Conservation (phyloP, 2,888 invertebrate genomes). For the Clostera curtula region DNA sequence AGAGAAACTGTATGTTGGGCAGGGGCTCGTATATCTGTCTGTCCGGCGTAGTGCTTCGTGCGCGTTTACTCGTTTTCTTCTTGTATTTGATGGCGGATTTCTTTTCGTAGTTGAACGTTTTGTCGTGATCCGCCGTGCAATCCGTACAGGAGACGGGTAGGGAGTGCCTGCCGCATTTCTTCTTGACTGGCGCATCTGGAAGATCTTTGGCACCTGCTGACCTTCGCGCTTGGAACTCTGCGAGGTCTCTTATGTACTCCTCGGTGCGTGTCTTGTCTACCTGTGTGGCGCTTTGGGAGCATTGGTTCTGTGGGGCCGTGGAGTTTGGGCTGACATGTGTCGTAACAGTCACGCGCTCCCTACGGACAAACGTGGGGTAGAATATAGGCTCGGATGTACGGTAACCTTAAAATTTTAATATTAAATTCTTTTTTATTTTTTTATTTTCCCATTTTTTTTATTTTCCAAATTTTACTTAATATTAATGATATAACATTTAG, state of each 20-base stretch:
- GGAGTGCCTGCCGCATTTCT: slow-evolving; percentile 58
- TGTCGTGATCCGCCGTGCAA: slow-evolving; percentile 52
- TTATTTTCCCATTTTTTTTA: too few relatives aligned
- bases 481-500: too few relatives aligned
- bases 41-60: slow-evolving; percentile 41
- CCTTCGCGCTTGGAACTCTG: slow-evolving; percentile 65
- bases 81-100: slow-evolving; percentile 58
- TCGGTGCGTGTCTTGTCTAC: slow-evolving; percentile 64
- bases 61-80: slow-evolving; percentile 44
- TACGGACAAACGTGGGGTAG: slow-evolving; percentile 24
- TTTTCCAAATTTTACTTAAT: too few relatives aligned
- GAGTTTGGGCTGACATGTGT: slow-evolving; percentile 36
- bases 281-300: slow-evolving; percentile 26
- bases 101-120: slow-evolving; percentile 62
- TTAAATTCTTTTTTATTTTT: too few relatives aligned
- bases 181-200: slow-evolving; percentile 45
- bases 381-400: slow-evolving; percentile 1
- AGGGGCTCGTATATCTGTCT: slow-evolving; percentile 33
- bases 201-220: slow-evolving; percentile 42
- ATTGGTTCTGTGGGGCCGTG: slow-evolving; percentile 25
- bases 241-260: slow-evolving; percentile 63
- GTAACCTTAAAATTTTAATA: too few relatives aligned
- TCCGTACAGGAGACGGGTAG: slow-evolving; percentile 59
- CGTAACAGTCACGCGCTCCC: slow-evolving; percentile 64
- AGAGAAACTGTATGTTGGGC: slow-evolving; percentile 66